Evolutionary conservation across 2,797 vertebrate species (phyloP).

Genomic region (Astyanax mexicanus): DNA sequence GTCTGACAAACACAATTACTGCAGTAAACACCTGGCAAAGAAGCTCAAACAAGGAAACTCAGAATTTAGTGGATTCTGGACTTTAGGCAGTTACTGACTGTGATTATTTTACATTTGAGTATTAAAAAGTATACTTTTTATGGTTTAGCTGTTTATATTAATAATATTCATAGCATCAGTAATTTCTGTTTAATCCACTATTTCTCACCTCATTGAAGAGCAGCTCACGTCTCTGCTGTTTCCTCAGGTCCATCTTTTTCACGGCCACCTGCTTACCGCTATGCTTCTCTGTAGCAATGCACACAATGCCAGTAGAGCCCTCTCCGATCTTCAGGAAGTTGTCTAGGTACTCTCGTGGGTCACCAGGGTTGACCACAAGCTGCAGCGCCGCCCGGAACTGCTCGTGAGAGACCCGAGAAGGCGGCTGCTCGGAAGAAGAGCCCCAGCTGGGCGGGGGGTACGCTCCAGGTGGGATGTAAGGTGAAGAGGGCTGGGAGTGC

Average conservation of each 20-base stretch:
- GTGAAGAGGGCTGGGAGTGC: slow-evolving; percentile 91
- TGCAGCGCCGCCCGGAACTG: slow-evolving; percentile 97
- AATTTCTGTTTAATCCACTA: slow-evolving; percentile 6
- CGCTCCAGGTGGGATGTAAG: slow-evolving; percentile 88
- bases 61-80: too few relatives aligned
- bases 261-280: slow-evolving; percentile 97
- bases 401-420: slow-evolving; percentile 95
- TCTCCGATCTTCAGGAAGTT: slow-evolving; percentile 98
- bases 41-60: too few relatives aligned
- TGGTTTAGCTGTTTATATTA: background rate
- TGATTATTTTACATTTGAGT: too few relatives aligned
- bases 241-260: slow-evolving; percentile 99
- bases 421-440: slow-evolving; percentile 92
- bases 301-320: slow-evolving; percentile 97
- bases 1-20: too few relatives aligned
- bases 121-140: too few relatives aligned
- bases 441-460: slow-evolving; percentile 97
- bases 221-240: slow-evolving; percentile 95
- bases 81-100: too few relatives aligned
- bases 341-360: slow-evolving; percentile 95
- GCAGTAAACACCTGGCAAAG: too few relatives aligned
- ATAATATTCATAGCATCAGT: too few relatives aligned
- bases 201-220: slow-evolving; percentile 94
- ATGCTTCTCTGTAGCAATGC: slow-evolving; percentile 96
- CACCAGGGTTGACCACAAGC: slow-evolving; percentile 95